phyloP scores from a whole-genome alignment of 2,888 invertebrate genomes.

The Graphium colonna region DNA sequence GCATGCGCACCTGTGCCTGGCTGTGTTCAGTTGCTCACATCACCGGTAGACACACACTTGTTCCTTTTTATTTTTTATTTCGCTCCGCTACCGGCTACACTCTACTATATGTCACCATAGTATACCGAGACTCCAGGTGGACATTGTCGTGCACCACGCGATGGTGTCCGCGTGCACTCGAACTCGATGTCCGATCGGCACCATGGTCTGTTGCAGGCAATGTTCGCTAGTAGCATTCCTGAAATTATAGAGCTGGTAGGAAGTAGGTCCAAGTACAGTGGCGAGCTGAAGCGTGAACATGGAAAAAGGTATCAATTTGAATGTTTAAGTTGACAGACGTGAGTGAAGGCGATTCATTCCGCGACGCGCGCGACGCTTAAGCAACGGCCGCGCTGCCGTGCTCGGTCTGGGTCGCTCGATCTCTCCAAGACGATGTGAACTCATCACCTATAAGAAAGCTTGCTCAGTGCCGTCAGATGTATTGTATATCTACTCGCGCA shows the following conservation, averaged over 20 bases:
- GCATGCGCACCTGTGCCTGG: constrained; percentile 78
- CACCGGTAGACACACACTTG: constrained; percentile 76
- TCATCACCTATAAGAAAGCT: constrained; percentile 74
- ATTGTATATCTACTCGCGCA: constrained; percentile 79
- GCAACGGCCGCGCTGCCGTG: constrained; percentile 35
- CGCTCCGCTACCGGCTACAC: constrained; percentile 77
- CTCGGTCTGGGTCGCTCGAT: constrained; percentile 64
- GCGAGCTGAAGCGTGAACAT: constrained; percentile 99
- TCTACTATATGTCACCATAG: constrained; percentile 68
- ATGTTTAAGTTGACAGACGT: constrained; percentile 64
- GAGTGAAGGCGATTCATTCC: constrained; percentile 70
- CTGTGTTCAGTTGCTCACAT: constrained; percentile 80
- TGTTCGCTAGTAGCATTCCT: constrained; percentile 99
- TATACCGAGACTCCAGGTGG: constrained; percentile 69
- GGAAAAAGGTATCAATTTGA: constrained; percentile 96
- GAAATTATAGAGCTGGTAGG: constrained; percentile 99
- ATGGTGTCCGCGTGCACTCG: constrained; percentile 63
- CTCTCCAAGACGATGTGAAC: constrained; percentile 63
- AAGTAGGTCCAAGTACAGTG: constrained; percentile 99
- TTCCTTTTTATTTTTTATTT: constrained; percentile 63
- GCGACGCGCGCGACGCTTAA: constrained; percentile 38
- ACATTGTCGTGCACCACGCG: constrained; percentile 78
- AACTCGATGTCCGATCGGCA: constrained; percentile 67
- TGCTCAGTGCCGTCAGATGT: constrained; percentile 82
- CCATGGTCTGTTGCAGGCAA: constrained; percentile 93